Evolutionary conservation across 2,888 invertebrate species (phyloP).

Genomic region (Aphodius granarius): DNA sequence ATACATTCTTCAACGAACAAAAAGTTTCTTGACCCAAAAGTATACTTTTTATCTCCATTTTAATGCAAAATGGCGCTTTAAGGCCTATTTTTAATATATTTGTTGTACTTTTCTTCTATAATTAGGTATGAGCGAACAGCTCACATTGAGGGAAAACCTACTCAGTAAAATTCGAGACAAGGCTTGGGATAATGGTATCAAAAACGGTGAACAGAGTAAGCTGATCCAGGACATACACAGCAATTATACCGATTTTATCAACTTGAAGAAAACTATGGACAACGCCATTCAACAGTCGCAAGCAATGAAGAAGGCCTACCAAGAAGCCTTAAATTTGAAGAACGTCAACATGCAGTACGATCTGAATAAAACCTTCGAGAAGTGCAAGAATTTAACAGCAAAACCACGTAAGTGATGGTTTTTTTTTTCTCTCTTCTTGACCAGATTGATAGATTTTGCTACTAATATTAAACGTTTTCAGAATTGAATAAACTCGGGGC

Average conservation of each 20-base stretch:
- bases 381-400: slow-evolving; percentile 43
- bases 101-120: too few relatives aligned
- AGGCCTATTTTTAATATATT: too few relatives aligned
- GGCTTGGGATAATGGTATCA: slow-evolving; percentile 39
- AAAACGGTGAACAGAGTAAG: slow-evolving; percentile 34
- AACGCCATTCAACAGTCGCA: slow-evolving; percentile 42
- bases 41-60: too few relatives aligned
- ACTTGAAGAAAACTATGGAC: slow-evolving; percentile 34
- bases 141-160: slow-evolving; percentile 43
- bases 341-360: slow-evolving; percentile 45
- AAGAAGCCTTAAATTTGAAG: slow-evolving; percentile 42
- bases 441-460: neutral
- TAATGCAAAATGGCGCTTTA: too few relatives aligned
- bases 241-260: slow-evolving; percentile 25
- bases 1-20: too few relatives aligned
- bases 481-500: slow-evolving; percentile 31
- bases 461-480: slow-evolving; percentile 26
- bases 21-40: too few relatives aligned
- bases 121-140: slow-evolving; percentile 36
- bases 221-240: slow-evolving; percentile 30
- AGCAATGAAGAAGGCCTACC: slow-evolving; percentile 44
- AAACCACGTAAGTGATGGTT: slow-evolving; percentile 39
- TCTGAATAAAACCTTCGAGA: slow-evolving; percentile 43
- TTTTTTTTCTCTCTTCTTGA: neutral
- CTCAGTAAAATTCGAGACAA: slow-evolving; percentile 47